Base-by-base conservation (phyloP, 2,888 invertebrate species). In the Yponomeuta sedellus region DNA sequence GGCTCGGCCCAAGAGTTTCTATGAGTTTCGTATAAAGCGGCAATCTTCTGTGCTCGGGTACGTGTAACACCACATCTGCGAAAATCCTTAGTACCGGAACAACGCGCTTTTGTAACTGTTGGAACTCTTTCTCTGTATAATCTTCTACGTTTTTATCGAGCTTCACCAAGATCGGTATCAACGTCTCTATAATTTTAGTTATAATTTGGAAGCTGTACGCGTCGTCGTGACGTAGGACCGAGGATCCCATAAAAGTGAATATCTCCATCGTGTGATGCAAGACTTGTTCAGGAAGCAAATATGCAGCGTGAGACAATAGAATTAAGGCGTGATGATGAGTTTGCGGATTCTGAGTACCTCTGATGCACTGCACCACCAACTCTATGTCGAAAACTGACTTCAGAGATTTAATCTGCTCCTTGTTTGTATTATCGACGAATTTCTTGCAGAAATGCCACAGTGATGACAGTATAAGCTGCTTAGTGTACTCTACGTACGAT, bases 171-270 rank as follows among this genome's bases (percentile, higher is more conserved):
- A 97, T 96, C 0, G 99, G 98, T 69, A 99, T 94, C 40, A 99
- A 93, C 0, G 96, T 97, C 74, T 97, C 96, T 20, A 99, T 94
- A 5, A 98, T 97, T 78, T 95, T 96, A 0, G 95, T 94, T 66
- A 99, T 98, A 28, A 99, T 96, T 82, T 98, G 97, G 80, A 98
- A 97, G 77, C 97, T 98, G 83, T 98, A 98, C 0, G 96, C 95
- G 76, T 99, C 98, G 78, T 99, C 99, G 73, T 98, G 97, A 11
- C 98, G 93, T 1, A 99, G 91, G 11, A 99, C 95, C 0, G 97
- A 97, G 0, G 96, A 96, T 0, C 99, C 99, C 95, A 99, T 98
- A 78, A 99, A 99, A 0, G 99, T 98, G 80, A 99, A 99, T 73
- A 99, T 97, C 25, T 97, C 95, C 94, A 99, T 98, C 4, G 98